Percentiles rank a stretch among this genome's conserved stretches.
These are phyloP conservation scores for Catagonus wagneri DNA, from an alignment of 2,113 vertebrate species.

Conservation along the genomic window DNA sequence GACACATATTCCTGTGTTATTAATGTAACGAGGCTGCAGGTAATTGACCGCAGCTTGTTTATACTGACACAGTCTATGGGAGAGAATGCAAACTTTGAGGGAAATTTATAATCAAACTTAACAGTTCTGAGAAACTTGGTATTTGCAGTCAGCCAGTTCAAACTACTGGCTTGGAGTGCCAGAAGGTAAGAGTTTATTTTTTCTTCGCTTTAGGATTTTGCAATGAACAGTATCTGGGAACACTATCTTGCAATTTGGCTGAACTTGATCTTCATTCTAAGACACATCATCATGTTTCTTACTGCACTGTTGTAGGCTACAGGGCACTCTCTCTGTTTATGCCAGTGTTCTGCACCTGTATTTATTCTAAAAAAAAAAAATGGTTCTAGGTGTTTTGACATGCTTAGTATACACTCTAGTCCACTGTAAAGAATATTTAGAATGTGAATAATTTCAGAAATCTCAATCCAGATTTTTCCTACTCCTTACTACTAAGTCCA, in stretches of 20 bases:
- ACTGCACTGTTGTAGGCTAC: fast-evolving
- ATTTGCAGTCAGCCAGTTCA: background rate
- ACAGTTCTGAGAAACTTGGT: background rate
- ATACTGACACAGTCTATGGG: background rate
- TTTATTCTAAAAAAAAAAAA: background rate
- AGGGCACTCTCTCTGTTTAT: background rate
- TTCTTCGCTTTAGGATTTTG: background rate
- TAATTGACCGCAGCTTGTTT: background rate
- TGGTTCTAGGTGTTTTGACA: background rate
- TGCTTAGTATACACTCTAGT: background rate
- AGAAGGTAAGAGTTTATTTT: background rate
- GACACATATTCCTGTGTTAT: background rate
- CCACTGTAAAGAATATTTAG: background rate
- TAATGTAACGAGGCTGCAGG: background rate
- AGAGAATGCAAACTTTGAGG: background rate
- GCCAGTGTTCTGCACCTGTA: background rate
- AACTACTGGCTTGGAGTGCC: background rate
- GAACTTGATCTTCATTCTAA: background rate
- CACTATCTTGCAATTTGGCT: background rate
- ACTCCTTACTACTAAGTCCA: background rate
- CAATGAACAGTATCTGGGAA: background rate
- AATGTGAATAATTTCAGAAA: background rate
- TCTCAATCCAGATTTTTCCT: background rate
- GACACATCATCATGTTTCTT: too few species aligned
- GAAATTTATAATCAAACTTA: background rate